Evolutionary conservation across 2,888 invertebrate species (phyloP), one percentile per base, ranked within the genome.

Genomic region (Lepidonotus clava): DNA sequence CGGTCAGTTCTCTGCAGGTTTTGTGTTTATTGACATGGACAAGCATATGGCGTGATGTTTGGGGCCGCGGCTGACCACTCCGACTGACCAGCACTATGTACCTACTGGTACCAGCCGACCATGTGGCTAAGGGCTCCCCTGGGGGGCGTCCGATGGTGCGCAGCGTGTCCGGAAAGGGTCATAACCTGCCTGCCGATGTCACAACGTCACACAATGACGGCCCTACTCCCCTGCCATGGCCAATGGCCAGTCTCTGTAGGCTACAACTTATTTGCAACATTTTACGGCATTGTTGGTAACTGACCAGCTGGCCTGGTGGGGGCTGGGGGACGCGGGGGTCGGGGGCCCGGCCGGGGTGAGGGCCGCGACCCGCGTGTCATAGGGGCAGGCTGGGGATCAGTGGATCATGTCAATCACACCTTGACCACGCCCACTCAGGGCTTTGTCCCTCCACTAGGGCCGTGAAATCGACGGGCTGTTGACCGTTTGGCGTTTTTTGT

Each of bases 201-300:
- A 46, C 46, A 46, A 46, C 46, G 8, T n/a, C 46, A 8, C 46
- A 46, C 46, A 46, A 46, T 46, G 46, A 8, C 46, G 8, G 18
- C 46, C 46, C 18, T 18, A 11, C 8, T 8, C 46, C 46, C 46
- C 38, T 34, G 71, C 38, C 71, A 71, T n/a, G 71, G 71, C 71
- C 71, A 38, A 14, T 38, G 71, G 71, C 38, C 71, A 71, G 36
- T 71, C 71, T 21, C 38, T 36, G 71, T 71, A 38, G n/a, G 14
- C 71, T 71, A 80, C 80, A 80, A 80, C 80, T 80, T 80, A 80
- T 80, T 80, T 80, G 80, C 80, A 46, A 80, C 51, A 80, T 80
- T 80, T 80, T 80, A 80, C 80, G 51, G 46, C 80, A 80, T 80
- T 80, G 51, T 80, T 80, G 46, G 51, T 80, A 80, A 80, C 80